A percentile compares a stretch with the other conserved stretches of the same genome.
Conservation (phyloP, 35 echinoderm and acorn worm genomes). For the Holothuria glaberrima region DNA sequence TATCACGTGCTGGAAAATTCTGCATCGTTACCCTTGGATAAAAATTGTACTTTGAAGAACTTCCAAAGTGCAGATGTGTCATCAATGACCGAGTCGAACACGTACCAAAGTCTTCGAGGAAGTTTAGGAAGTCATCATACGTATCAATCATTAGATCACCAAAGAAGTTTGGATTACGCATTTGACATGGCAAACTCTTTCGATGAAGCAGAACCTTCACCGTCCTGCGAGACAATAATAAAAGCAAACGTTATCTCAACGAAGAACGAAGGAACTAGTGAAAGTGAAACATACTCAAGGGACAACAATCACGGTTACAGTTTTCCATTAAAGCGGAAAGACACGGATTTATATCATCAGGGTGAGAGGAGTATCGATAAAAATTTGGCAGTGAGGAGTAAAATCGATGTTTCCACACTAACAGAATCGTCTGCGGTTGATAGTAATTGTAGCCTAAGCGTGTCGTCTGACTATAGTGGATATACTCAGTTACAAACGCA, state of each 20-base stretch:
- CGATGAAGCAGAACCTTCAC: background rate
- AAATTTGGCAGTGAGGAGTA: too few species aligned
- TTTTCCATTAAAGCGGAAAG: background rate
- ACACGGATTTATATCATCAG: too few species aligned
- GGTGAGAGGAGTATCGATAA: too few species aligned
- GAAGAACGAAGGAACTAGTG: background rate
- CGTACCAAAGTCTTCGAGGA: conserved; percentile 35
- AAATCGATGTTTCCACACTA: too few species aligned
- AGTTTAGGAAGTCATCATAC: conserved; percentile 39
- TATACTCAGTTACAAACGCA: too few species aligned
- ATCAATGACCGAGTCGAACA: conserved; percentile 7
- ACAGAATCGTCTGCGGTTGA: too few species aligned
- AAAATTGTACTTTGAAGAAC: background rate
- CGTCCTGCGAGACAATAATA: background rate
- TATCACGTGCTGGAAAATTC: background rate
- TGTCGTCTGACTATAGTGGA: too few species aligned
- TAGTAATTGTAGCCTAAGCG: too few species aligned
- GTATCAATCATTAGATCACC: conserved; percentile 33
- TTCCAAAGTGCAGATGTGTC: background rate
- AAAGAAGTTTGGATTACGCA: background rate
- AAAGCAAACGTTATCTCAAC: background rate
- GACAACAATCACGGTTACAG: conserved; percentile 16
- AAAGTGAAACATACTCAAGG: background rate
- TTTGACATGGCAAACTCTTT: background rate
- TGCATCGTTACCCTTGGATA: background rate